phyloP scores from a whole-genome alignment of 2,888 invertebrate genomes.

The Agrochola circellaris region DNA sequence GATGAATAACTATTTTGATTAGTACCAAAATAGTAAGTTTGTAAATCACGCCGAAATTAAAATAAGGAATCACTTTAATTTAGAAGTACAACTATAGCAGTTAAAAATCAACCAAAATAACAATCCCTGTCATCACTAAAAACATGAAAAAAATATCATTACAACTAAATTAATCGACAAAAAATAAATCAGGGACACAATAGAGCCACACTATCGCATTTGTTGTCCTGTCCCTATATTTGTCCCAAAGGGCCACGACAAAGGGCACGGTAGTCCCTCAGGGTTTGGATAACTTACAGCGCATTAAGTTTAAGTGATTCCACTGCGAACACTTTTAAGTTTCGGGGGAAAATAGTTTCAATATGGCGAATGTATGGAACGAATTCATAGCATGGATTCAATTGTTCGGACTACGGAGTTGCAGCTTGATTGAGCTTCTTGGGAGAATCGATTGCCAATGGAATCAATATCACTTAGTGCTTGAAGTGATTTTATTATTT shows the following conservation, averaged over 20 bases:
- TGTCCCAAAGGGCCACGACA: constrained; percentile 76
- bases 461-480: not conserved
- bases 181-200: constrained; percentile 67
- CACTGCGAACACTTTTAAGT: constrained; percentile 81
- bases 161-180: constrained; percentile 63
- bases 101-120: not conserved
- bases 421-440: constrained; percentile 23
- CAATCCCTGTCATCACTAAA: constrained; percentile 22
- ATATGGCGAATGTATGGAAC: constrained; percentile 48
- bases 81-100: not conserved
- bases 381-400: constrained; percentile 40
- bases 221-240: constrained; percentile 73
- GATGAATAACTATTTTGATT: not conserved
- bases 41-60: constrained; percentile 22
- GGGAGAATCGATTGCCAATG: not conserved
- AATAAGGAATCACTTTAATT: not conserved
- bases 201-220: constrained; percentile 75
- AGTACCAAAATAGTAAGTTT: not conserved
- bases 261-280: constrained; percentile 77
- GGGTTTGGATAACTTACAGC: constrained; percentile 83
- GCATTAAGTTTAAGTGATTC: constrained; percentile 89
- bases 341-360: constrained; percentile 64
- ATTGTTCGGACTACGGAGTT: constrained; percentile 24
- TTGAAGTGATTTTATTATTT: not conserved
- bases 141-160: constrained; percentile 43